Evolutionary conservation across 2,113 vertebrate genomes (phyloP).

Genomic region (Phoenicopterus ruber): DNA sequence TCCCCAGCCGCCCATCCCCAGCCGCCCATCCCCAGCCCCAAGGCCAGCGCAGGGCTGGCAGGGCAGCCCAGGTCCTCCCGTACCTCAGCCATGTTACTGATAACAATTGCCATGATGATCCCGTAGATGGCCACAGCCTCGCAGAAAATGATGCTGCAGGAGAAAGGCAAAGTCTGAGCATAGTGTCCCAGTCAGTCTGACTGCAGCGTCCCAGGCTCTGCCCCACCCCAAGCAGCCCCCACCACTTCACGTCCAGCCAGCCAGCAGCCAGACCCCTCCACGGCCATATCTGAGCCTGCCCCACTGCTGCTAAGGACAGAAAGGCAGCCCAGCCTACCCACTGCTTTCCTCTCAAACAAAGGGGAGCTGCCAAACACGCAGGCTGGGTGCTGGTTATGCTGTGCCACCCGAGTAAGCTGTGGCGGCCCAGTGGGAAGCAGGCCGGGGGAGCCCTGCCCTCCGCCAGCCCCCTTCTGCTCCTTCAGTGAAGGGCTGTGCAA

Average conservation of each 20-base stretch:
- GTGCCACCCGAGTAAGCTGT: background rate
- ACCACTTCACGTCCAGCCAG: background rate
- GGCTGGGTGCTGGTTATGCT: background rate
- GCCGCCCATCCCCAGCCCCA: fast-evolving
- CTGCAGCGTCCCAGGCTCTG: background rate
- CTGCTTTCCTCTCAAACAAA: background rate
- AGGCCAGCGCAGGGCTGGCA: fast-evolving
- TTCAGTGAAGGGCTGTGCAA: background rate
- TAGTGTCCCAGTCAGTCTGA: background rate
- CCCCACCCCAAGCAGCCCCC: background rate
- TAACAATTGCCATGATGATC: slow-evolving; percentile 99
- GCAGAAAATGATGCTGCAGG: slow-evolving; percentile 94
- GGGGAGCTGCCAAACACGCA: background rate
- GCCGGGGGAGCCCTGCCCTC: background rate
- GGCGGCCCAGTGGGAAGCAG: background rate
- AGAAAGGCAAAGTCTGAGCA: background rate
- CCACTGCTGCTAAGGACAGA: background rate
- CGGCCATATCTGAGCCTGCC: background rate
- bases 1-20: too few species aligned
- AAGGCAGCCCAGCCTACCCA: background rate
- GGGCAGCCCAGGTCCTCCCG: background rate
- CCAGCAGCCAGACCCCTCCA: background rate
- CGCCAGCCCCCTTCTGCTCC: background rate
- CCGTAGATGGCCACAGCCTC: slow-evolving; percentile 99
- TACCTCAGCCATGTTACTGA: slow-evolving; percentile 98